These are phyloP conservation scores for Misgurnus anguillicaudatus DNA, from an alignment of 2,113 vertebrate species.

Conservation along the genomic window DNA sequence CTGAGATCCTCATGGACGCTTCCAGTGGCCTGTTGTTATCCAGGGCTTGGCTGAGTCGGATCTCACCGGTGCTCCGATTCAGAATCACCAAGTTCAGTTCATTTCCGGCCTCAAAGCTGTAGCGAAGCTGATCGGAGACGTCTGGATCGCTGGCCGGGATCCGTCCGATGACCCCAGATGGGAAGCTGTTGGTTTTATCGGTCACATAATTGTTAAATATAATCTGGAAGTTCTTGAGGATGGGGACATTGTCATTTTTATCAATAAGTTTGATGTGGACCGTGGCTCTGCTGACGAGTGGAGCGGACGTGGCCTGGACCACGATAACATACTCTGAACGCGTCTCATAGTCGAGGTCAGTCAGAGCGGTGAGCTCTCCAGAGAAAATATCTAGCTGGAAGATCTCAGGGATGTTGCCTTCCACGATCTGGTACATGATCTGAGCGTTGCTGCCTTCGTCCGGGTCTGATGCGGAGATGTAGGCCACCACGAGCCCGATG, in stretches of 20 bases:
- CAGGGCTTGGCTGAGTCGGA: conserved; percentile 87
- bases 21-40: conserved; percentile 95
- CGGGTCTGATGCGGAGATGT: conserved; percentile 88
- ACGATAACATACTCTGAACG: conserved; percentile 89
- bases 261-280: conserved; percentile 91
- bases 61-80: conserved; percentile 87
- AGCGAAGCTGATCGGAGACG: conserved; percentile 85
- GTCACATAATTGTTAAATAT: conserved; percentile 98
- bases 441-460: conserved; percentile 96
- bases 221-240: conserved; percentile 94
- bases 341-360: conserved; percentile 90
- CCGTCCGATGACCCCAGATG: conserved; percentile 85
- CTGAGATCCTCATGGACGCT: conserved; percentile 91
- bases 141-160: conserved; percentile 91
- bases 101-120: conserved; percentile 88
- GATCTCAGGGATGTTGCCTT: conserved; percentile 95
- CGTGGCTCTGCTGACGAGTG: conserved; percentile 90
- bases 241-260: conserved; percentile 88
- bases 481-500: conserved; percentile 88
- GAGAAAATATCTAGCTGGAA: conserved; percentile 98
- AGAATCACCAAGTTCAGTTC: conserved; percentile 90
- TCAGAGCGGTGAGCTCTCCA: conserved; percentile 87
- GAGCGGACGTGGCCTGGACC: conserved; percentile 93
- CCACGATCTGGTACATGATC: conserved; percentile 98
- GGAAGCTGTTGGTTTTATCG: conserved; percentile 89